These are phyloP conservation scores for Oostethus manadensis DNA, from an alignment of 2,113 vertebrate species.

Conservation along the genomic window DNA sequence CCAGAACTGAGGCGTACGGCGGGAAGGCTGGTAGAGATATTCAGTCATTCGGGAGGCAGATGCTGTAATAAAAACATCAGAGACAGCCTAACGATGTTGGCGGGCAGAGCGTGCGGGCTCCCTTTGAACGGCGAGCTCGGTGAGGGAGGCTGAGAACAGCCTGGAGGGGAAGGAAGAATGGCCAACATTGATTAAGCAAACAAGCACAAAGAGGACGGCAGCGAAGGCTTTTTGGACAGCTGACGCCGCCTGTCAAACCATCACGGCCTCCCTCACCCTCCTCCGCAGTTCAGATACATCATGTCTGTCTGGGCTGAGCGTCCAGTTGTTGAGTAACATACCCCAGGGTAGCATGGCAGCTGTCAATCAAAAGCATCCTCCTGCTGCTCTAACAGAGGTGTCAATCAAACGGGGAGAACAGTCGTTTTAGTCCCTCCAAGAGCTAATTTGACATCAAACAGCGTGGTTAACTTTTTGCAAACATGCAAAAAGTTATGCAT, in stretches of 20 bases:
- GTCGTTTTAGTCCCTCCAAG: conserved; percentile 1
- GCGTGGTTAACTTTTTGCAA: conserved; percentile 6
- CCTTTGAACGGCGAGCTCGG: conserved; percentile 46
- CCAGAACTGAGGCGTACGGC: conserved; percentile 23
- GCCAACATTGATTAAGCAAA: conserved; percentile 29
- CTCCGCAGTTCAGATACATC: conserved; percentile 35
- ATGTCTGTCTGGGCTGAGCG: conserved; percentile 35
- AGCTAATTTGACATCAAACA: conserved; percentile 26
- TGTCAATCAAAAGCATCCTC: conserved; percentile 43
- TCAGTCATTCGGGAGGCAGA: neutral
- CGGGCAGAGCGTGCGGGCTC: conserved; percentile 45
- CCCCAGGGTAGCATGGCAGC: conserved; percentile 15
- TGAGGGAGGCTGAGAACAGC: conserved; percentile 24
- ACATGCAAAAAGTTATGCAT: too few species aligned
- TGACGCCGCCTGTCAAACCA: conserved; percentile 22
- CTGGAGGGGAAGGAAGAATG: conserved; percentile 1
- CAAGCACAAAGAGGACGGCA: conserved; percentile 18
- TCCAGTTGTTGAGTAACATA: conserved; percentile 28
- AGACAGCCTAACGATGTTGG: conserved; percentile 53
- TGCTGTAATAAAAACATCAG: conserved; percentile 50
- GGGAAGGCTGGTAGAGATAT: neutral
- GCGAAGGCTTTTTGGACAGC: conserved; percentile 23
- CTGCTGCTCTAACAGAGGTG: conserved; percentile 15
- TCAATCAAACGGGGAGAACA: conserved; percentile 19
- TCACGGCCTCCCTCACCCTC: neutral